phyloP scores from a whole-genome alignment of 1,140 invertebrate species.

The Megathymus violae region DNA sequence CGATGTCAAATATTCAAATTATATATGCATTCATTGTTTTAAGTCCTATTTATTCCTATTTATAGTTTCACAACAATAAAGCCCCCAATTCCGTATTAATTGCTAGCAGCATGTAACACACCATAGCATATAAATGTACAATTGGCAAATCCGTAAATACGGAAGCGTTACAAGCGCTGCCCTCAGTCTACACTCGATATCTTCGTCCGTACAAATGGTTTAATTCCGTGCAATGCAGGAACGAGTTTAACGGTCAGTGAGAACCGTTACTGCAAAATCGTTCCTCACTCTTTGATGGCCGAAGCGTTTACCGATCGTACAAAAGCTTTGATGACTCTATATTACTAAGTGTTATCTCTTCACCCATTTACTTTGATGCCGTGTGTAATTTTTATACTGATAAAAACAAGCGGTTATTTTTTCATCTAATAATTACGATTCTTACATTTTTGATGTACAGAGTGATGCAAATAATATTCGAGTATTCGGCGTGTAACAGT shows the following conservation, averaged over 20 bases:
- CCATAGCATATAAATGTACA: background rate
- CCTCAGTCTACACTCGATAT: conserved; percentile 45
- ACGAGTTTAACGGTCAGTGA: conserved; percentile 66
- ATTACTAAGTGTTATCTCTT: conserved; percentile 10
- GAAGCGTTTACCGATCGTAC: conserved; percentile 20
- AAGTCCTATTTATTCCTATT: too few relatives aligned
- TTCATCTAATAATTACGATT: too few relatives aligned
- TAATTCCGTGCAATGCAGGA: conserved; percentile 47
- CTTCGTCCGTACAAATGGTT: conserved; percentile 52
- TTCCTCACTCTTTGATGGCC: conserved; percentile 42
- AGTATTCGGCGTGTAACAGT: too few relatives aligned
- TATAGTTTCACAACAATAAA: too few relatives aligned
- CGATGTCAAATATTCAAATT: too few relatives aligned
- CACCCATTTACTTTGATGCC: conserved; percentile 18
- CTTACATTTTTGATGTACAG: too few relatives aligned
- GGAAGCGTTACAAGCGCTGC: conserved; percentile 49
- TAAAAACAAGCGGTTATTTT: background rate
- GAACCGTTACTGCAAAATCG: conserved; percentile 62
- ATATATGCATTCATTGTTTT: too few relatives aligned
- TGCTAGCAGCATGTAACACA: background rate
- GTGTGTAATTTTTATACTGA: conserved; percentile 3
- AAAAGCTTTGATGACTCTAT: conserved; percentile 29
- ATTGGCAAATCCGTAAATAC: conserved; percentile 42
- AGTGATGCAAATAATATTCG: too few relatives aligned
- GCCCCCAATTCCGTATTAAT: background rate